Evolutionary conservation across 1,140 invertebrate genomes (phyloP).

Genomic region (Panulirus ornatus): DNA sequence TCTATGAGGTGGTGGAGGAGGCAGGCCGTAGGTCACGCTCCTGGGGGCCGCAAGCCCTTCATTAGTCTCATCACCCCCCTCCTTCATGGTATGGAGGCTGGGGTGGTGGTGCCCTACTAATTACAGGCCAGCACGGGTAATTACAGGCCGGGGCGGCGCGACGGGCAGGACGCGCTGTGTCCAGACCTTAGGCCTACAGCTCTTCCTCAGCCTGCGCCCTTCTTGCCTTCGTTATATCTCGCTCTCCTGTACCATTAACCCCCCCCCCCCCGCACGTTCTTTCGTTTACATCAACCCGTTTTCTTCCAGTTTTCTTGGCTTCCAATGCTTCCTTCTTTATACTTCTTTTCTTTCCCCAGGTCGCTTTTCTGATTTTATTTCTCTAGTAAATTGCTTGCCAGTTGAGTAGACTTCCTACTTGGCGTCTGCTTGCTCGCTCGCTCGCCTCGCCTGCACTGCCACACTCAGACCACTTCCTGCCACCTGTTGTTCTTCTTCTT

Average conservation of each 20-base stretch:
- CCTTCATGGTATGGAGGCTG: background rate
- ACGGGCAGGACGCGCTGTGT: conserved; percentile 37
- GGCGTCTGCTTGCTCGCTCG: too few species aligned
- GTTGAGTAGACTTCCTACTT: too few species aligned
- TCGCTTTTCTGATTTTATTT: too few species aligned
- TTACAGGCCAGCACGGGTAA: conserved; percentile 42
- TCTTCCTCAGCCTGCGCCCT: too few species aligned
- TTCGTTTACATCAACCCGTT: background rate
- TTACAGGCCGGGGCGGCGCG: conserved; percentile 29
- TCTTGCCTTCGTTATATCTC: too few species aligned
- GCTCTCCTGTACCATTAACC: background rate
- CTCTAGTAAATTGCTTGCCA: too few species aligned
- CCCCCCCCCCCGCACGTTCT: background rate
- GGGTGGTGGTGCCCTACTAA: conserved; percentile 30
- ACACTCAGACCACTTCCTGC: too few species aligned
- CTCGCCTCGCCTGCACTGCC: too few species aligned
- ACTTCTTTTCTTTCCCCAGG: too few species aligned
- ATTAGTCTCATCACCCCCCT: background rate
- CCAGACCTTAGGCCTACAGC: conserved; percentile 29
- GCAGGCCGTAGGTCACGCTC: background rate
- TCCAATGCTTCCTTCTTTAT: too few species aligned
- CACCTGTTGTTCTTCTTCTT: too few species aligned
- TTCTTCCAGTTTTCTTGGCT: too few species aligned
- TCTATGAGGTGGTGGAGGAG: background rate
- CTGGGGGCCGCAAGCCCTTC: background rate